Evolutionary conservation across 1,140 invertebrate species (phyloP), one percentile per base, ranked within the genome.

Genomic region (Mylabris phalerata): DNA sequence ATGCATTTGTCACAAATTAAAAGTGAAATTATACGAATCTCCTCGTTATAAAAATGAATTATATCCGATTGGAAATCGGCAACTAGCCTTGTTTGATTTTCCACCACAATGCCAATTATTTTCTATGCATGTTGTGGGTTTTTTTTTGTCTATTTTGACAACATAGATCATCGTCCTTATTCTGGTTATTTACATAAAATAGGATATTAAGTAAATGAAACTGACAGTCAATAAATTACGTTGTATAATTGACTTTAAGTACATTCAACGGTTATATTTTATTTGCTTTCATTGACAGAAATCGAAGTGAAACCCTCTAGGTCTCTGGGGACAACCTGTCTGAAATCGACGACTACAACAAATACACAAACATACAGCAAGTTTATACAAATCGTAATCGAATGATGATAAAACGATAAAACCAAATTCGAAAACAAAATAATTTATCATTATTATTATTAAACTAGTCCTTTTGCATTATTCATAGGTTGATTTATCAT

Each of bases 1-100:
- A 54, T 54, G 51, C 51, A 54, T 54, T 54, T 54, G 41, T 54
- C 51, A 54, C 51, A 54, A 54, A 54, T 54, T 54, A 54, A 54
- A 52, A 54, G 51, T 46, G 51, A 54, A 54, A 54, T 54, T 54
- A 54, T 27, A 38, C 51, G 51, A 54, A 54, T 54, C 51, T 54
- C 51, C 51, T 44, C 32, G 32, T 32, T 32, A 32, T 32, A 32
- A 32, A 32, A 32, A 5, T 32, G 32, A 32, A 32, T 32, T 32
- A 5, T 19, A 19, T 32, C 7, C 32, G 4, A 32, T 32, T 32
- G 4, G 4, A 32, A 32, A 32, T 3, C 32, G 19, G 19, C 19
- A 32, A 32, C 7, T 7, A 32, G 32, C 32, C 32, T 32, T 32
- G 32, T 32, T 32, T 32, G 32, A 32, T 5, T 32, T 32, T 32